Evolutionary conservation across 2,113 vertebrate genomes (phyloP).

Genomic region (Daubentonia madagascariensis): DNA sequence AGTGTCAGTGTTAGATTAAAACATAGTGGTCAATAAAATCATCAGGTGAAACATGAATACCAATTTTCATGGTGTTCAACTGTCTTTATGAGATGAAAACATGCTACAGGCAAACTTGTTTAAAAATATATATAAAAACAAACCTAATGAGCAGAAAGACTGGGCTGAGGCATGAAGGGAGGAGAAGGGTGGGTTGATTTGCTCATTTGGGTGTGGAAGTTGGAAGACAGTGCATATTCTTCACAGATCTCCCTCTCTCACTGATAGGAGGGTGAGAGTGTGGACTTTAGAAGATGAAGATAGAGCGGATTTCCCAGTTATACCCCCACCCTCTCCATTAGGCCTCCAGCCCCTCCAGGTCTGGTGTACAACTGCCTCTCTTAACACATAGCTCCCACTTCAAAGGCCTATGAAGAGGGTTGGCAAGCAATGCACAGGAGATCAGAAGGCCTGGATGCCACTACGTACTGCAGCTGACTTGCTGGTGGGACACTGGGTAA

Average conservation of each 20-base stretch:
- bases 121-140: not conserved
- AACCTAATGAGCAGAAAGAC: not conserved
- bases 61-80: not conserved
- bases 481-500: fast-evolving
- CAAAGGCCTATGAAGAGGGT: not conserved
- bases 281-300: not conserved
- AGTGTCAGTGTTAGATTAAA: not conserved
- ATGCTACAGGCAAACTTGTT: not conserved
- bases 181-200: not conserved
- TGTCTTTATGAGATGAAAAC: not conserved
- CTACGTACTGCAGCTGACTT: fast-evolving
- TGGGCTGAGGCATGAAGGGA: not conserved
- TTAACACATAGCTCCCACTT: fast-evolving
- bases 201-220: not conserved
- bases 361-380: not conserved
- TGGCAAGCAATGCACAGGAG: not conserved
- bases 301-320: not conserved
- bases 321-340: fast-evolving
- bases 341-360: fast-evolving
- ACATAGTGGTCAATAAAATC: not conserved
- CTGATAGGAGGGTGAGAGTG: not conserved
- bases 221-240: not conserved
- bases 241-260: not conserved
- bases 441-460: not conserved
- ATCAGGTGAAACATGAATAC: not conserved